Evolutionary conservation across 2,797 vertebrate species (phyloP), one percentile per base, ranked within the genome.

Genomic region (Aldrovandia affinis): DNA sequence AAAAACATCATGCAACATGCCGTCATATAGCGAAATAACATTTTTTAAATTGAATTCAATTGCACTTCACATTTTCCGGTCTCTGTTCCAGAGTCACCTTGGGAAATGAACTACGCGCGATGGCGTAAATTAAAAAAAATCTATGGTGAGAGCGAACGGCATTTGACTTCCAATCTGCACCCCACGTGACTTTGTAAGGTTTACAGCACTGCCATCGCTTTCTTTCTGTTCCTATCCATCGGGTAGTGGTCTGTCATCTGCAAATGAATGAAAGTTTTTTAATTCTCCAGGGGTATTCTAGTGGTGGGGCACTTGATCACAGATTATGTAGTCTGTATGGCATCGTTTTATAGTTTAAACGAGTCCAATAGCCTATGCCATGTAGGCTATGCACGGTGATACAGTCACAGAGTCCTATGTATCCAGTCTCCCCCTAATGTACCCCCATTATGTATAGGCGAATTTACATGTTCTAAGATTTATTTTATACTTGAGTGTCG

Each of bases 41-140:
- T 57, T 5, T 47, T 33, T 57, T 28, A 52, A 54, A 75, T 55
- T 73, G 39, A 75, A 52, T 54, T 50, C 6, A 83, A 54, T 57
- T 33, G 18, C n/a, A 47, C 55, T 65, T 65, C 4, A 79, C 20
- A 30, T 39, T n/a, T 33, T n/a, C 36, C 8, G 28, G 42, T 78
- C 15, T 70, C 52, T 80, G 77, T 78, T 52, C 22, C 61, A 83
- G 94, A 95, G 95, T 95, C 94, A 95, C 93, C 93, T 95, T 94
- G 93, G 93, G 93, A 93, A 91, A 92, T 89, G 90, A 91, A 92
- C 87, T 92, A 89, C 92, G 84, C 81, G 88, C 92, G 90, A 92
- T 93, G 91, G 91, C 91, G 92, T 92, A 93, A 94, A 92, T 78
- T 84, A 52, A 14, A 88, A 91, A 73, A 42, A 73, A 85, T 82